phyloP scores from a whole-genome alignment of 2,797 vertebrate species.

The Alauda arvensis region DNA sequence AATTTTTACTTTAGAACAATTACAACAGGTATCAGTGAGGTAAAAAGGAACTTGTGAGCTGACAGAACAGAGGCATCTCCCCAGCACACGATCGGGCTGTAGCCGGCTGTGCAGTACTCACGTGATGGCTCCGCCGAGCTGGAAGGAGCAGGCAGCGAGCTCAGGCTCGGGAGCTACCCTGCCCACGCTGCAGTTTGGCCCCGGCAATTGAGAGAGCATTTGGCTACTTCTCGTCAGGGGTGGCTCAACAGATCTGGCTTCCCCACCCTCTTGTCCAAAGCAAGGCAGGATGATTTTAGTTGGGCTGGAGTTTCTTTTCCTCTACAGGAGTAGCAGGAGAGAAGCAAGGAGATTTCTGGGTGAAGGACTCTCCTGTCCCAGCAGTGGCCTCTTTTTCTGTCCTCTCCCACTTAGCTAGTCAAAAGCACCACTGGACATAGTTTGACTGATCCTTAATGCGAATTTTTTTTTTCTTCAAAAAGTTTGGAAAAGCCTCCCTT shows the following conservation, averaged over 20 bases:
- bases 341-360: not conserved
- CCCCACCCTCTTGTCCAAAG: slow-evolving; percentile 12
- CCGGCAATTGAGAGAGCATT: slow-evolving; percentile 37
- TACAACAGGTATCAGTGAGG: slow-evolving; percentile 5
- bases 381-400: not conserved
- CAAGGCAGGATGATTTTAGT: not conserved
- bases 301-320: not conserved
- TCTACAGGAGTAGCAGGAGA: not conserved
- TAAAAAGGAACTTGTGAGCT: not conserved
- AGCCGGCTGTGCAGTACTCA: slow-evolving; percentile 23
- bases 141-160: not conserved
- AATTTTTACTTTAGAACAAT: slow-evolving; percentile 12
- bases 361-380: not conserved
- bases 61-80: not conserved
- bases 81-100: not conserved
- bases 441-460: not conserved
- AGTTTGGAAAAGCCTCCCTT: slow-evolving; percentile 6
- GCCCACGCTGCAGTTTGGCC: slow-evolving; percentile 51
- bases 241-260: not conserved
- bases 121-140: slow-evolving; percentile 3
- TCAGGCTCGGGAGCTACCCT: slow-evolving; percentile 30
- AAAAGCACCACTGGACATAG: not conserved
- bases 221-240: slow-evolving; percentile 44
- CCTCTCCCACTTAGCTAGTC: not conserved
- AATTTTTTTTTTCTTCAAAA: not conserved